Percentiles rank a stretch among this genome's conserved stretches.
Conservation (phyloP, 2,888 invertebrate species). For the Rhagonycha fulva region DNA sequence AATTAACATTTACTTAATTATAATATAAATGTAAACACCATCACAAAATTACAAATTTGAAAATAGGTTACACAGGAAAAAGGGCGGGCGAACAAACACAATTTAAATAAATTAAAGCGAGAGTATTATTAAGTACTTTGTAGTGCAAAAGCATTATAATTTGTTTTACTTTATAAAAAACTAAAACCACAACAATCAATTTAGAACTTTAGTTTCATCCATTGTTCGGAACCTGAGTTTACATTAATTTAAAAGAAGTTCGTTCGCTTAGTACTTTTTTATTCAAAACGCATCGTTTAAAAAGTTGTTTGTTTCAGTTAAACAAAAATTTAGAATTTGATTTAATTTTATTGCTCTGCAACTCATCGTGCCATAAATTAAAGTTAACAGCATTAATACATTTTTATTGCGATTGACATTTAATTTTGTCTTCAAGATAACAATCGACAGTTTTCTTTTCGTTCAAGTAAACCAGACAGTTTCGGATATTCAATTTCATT, state of each 20-base stretch:
- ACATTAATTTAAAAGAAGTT: background rate
- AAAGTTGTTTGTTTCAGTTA: background rate
- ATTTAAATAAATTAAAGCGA: background rate
- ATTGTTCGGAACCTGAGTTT: background rate
- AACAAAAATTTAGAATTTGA: background rate
- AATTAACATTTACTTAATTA: background rate
- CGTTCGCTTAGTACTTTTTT: background rate
- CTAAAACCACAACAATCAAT: background rate
- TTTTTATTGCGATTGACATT: background rate
- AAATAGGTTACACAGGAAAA: background rate
- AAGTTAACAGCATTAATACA: background rate
- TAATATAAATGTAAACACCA: background rate
- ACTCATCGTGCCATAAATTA: background rate
- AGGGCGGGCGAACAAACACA: background rate
- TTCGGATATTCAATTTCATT: background rate
- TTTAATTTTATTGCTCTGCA: background rate
- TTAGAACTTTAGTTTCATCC: background rate
- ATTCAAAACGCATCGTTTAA: background rate
- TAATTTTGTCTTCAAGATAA: background rate
- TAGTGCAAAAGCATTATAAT: background rate
- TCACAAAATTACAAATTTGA: background rate
- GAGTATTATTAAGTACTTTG: background rate
- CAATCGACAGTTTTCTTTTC: background rate
- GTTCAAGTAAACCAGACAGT: background rate
- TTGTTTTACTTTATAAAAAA: background rate